Percentiles rank a stretch among this genome's conserved stretches.
phyloP scores from a whole-genome alignment of 2,888 invertebrate species.

The Saturnia pavonia region DNA sequence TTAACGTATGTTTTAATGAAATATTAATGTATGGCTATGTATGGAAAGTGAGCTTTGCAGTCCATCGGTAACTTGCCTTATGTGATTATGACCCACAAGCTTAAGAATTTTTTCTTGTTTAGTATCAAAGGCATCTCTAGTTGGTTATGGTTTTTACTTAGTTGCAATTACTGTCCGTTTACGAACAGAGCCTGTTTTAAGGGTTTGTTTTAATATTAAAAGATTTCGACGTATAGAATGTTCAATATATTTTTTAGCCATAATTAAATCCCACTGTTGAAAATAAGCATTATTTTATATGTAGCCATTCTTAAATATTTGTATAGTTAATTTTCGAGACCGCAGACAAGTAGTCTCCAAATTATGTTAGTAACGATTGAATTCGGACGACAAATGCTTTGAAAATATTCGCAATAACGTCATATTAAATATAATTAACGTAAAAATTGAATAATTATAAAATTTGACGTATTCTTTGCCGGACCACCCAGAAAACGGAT shows the following conservation, averaged over 20 bases:
- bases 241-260: background rate
- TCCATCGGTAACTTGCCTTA: constrained; percentile 42
- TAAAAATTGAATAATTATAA: background rate
- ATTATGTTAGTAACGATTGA: background rate
- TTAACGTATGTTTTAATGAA: constrained; percentile 54
- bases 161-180: constrained; percentile 16
- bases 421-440: background rate
- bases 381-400: too few relatives aligned
- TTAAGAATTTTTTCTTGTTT: constrained; percentile 32
- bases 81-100: constrained; percentile 38
- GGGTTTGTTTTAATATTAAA: background rate
- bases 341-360: too few relatives aligned
- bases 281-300: background rate
- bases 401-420: background rate
- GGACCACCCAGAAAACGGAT: background rate
- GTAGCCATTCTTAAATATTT: too few relatives aligned
- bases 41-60: constrained; percentile 41
- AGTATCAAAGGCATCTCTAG: constrained; percentile 23
- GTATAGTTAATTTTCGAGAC: too few relatives aligned
- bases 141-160: constrained; percentile 25
- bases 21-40: constrained; percentile 56
- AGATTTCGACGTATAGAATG: background rate
- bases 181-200: background rate
- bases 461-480: background rate
- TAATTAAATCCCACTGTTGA: background rate